Percentiles rank a stretch among this genome's conserved stretches.
Evolutionary conservation across 1,140 invertebrate genomes (phyloP).

Genomic region (Leptonema lineaticorne): DNA sequence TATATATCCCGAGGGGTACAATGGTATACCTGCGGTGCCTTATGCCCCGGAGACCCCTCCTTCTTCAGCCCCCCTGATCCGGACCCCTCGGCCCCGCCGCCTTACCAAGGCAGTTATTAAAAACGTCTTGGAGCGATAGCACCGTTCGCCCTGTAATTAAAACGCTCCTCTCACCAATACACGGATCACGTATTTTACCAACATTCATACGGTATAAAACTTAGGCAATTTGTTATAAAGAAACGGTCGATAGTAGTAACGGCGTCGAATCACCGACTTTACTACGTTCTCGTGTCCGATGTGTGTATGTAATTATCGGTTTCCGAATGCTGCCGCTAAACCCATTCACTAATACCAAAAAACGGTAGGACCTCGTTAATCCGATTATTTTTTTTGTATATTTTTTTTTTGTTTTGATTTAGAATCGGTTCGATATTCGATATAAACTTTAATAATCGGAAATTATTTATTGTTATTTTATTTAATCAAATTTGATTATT

Average conservation of each 20-base stretch:
- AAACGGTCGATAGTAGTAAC: too few species aligned
- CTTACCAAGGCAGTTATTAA: constrained; percentile 60
- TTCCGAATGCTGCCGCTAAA: not conserved
- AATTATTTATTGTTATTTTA: too few species aligned
- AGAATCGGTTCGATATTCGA: too few species aligned
- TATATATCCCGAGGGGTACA: not conserved
- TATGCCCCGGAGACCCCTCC: constrained; percentile 36
- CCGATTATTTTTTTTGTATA: too few species aligned
- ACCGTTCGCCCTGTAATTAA: constrained; percentile 57
- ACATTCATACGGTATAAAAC: not conserved
- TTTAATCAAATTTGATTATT: too few species aligned
- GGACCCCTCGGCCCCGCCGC: constrained; percentile 46
- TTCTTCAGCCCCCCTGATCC: constrained; percentile 33
- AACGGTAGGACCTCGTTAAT: too few species aligned
- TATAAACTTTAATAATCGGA: too few species aligned
- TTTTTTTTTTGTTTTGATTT: too few species aligned
- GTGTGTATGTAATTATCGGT: not conserved
- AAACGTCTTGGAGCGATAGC: constrained; percentile 58
- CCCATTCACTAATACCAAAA: too few species aligned
- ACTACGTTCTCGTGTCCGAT: too few species aligned
- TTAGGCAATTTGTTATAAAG: not conserved
- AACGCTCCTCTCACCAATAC: too few species aligned
- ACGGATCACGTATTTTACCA: not conserved
- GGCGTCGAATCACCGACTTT: too few species aligned
- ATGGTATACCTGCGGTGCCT: constrained; percentile 28